A percentile compares a stretch with the other conserved stretches of the same genome.
Conservation (phyloP, 2,113 vertebrate genomes). For the Dermatemys mawii region DNA sequence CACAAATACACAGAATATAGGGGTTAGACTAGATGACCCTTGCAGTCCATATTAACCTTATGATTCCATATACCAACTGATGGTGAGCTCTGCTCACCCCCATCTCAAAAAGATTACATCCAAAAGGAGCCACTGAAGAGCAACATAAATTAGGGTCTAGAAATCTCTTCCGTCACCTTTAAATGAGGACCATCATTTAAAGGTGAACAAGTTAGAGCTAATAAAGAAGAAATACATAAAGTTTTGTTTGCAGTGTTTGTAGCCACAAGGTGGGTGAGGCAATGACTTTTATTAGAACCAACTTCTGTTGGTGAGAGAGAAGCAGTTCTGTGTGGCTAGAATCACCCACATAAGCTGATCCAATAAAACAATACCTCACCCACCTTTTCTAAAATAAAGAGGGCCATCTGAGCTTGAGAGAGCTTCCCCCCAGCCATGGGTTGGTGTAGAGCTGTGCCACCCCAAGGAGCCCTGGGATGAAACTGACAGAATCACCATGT, state of each 20-base stretch:
- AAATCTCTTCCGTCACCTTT: neutral
- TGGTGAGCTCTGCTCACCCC: neutral
- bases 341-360: too few species aligned
- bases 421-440: neutral
- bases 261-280: neutral
- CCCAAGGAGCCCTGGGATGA: neutral
- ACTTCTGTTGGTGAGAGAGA: neutral
- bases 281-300: neutral
- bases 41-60: too few species aligned
- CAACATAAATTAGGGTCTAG: neutral
- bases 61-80: too few species aligned
- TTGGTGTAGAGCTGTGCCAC: neutral
- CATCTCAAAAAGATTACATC: neutral
- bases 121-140: neutral
- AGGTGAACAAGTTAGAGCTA: neutral
- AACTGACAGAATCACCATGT: neutral
- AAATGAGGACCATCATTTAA: neutral
- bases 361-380: too few species aligned
- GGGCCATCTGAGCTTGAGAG: neutral
- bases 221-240: neutral
- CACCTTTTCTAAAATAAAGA: neutral
- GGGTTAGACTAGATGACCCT: too few species aligned
- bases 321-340: too few species aligned
- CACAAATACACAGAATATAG: too few species aligned
- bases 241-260: neutral